Conservation (phyloP, 2,797 vertebrate genomes). For the Hippocampus kuda region DNA sequence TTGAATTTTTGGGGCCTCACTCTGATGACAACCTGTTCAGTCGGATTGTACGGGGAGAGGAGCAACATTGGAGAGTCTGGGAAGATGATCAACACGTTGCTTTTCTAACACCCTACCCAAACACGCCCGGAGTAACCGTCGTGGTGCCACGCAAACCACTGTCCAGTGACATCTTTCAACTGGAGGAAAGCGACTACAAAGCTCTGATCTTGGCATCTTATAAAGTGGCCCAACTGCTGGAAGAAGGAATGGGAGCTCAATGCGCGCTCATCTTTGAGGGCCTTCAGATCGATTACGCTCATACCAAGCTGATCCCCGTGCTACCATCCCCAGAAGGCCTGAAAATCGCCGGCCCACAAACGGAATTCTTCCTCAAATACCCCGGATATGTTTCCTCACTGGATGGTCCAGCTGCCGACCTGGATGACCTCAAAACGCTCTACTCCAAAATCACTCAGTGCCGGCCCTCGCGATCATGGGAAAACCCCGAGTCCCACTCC, state of each 20-base stretch:
- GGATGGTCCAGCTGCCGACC: slow-evolving; percentile 56
- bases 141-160: slow-evolving; percentile 69
- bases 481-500: slow-evolving; percentile 62
- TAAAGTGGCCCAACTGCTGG: slow-evolving; percentile 60
- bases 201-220: slow-evolving; percentile 56
- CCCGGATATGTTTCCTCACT: slow-evolving; percentile 67
- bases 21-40: slow-evolving; percentile 58
- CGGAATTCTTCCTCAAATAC: slow-evolving; percentile 57
- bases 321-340: slow-evolving; percentile 38
- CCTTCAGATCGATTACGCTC: slow-evolving; percentile 68
- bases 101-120: slow-evolving; percentile 71
- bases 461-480: slow-evolving; percentile 61
- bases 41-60: slow-evolving; percentile 66
- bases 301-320: slow-evolving; percentile 67
- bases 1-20: slow-evolving; percentile 59
- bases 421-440: slow-evolving; percentile 52
- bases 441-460: slow-evolving; percentile 58
- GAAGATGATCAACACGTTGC: slow-evolving; percentile 69
- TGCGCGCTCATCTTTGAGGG: slow-evolving; percentile 71
- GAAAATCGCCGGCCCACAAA: slow-evolving; percentile 21
- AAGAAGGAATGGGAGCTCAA: slow-evolving; percentile 55
- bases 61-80: slow-evolving; percentile 74
- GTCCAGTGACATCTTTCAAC: slow-evolving; percentile 63
- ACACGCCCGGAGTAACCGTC: slow-evolving; percentile 67
- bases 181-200: slow-evolving; percentile 58